phyloP scores from a whole-genome alignment of 1,140 invertebrate genomes.

The Drosophila pruinosa region DNA sequence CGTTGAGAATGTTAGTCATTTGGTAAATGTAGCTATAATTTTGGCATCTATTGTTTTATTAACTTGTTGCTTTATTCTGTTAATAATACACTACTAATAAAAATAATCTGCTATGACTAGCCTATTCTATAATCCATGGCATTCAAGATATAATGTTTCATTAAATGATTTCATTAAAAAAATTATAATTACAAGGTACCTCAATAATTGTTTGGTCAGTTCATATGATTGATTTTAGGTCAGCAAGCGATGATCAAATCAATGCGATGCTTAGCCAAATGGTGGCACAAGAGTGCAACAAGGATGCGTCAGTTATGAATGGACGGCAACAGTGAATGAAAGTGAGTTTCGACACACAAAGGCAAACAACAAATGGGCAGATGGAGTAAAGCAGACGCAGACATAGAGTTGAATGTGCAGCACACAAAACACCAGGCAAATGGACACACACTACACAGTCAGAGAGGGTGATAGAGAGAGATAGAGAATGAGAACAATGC shows the following conservation, averaged over 20 bases:
- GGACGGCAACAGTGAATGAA: conserved; percentile 62
- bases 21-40: too few species aligned
- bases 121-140: too few species aligned
- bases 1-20: too few species aligned
- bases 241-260: background rate
- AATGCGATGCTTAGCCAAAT: background rate
- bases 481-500: conserved; percentile 46
- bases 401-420: conserved; percentile 12
- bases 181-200: too few species aligned
- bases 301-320: conserved; percentile 45
- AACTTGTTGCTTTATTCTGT: too few species aligned
- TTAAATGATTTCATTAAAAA: too few species aligned
- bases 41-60: too few species aligned
- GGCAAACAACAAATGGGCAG: conserved; percentile 18
- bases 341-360: conserved; percentile 38
- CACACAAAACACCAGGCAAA: conserved; percentile 6
- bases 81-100: too few species aligned
- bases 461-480: conserved; percentile 16
- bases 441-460: conserved; percentile 5
- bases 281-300: background rate
- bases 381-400: background rate
- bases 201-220: too few species aligned
- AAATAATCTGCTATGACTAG: too few species aligned
- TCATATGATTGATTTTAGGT: background rate
- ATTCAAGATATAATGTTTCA: too few species aligned